Evolutionary conservation across 1,140 invertebrate genomes (phyloP), one percentile per base, ranked within the genome.

Genomic region (Leptonema lineaticorne): DNA sequence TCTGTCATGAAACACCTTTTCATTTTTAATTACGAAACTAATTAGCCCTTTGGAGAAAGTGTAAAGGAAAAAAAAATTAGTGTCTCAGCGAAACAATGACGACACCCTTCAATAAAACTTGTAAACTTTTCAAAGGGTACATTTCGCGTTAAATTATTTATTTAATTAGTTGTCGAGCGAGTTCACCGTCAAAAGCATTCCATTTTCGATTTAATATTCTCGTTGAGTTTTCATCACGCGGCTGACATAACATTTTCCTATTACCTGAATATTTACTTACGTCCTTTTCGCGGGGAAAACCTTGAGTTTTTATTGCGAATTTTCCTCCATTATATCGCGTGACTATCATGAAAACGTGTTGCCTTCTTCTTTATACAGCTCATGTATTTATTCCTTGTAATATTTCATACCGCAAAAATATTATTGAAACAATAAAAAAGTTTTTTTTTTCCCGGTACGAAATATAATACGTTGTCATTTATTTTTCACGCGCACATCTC

Each of bases 391-490:
- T 53, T 53, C 50, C 50, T 26, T 7, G 50, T 14, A 26, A 53
- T 53, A 53, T 53, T 53, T 53, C 24, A 53, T 53, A 53, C 24
- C 24, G 9, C 50, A 53, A 26, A 53, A 53, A 53, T 53, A 53
- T 53, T 53, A 53, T 24, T 53, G 20, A 24, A 11, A 4, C 50
- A 53, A 53, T 53, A 53, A 53, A 53, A n/a, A 53, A 53, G 50
- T 53, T 53, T 53, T 24, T 24, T 6, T 53, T 24, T 50, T 11
- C 11, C 3, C 4, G 50, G 22, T 24, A 7, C 50, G 20, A 26
- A 41, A 41, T 14, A 41, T 41, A 41, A 53, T 53, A 26, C 9
- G 27, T 53, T 53, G 11, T 26, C 50, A 53, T 53, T 53, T 53
- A 53, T 53, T 2, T 53, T 53, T 53, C 50, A 53, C 50, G n/a